Percentiles rank a stretch among this genome's conserved stretches.
Conservation (phyloP, 2,888 invertebrate species). For the Pheosia gnoma region DNA sequence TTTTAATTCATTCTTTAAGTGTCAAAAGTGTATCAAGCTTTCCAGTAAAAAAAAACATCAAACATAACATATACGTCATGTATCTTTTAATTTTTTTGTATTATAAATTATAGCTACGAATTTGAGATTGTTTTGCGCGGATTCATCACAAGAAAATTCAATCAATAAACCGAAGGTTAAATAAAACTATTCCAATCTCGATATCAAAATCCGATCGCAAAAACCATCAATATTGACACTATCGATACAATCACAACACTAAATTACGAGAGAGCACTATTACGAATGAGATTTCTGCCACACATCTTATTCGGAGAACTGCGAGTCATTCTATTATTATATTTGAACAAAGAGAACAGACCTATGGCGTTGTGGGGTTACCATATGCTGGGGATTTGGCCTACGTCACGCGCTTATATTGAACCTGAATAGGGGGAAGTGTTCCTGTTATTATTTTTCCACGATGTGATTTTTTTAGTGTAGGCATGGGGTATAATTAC, state of each 20-base stretch:
- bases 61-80: no score
- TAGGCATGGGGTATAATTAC: constrained; percentile 3
- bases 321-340: constrained; percentile 78
- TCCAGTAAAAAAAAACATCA: no score
- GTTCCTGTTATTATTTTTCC: constrained; percentile 25
- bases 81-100: no score
- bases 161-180: no score
- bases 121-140: no score
- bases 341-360: constrained; percentile 69
- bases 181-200: neutral
- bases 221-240: constrained; percentile 18
- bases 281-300: constrained; percentile 73
- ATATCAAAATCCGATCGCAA: constrained; percentile 7
- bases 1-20: no score
- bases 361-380: constrained; percentile 19
- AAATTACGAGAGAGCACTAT: constrained; percentile 53
- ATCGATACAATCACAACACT: constrained; percentile 45
- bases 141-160: no score
- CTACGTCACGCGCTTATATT: constrained; percentile 72
- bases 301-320: constrained; percentile 74
- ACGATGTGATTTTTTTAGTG: constrained; percentile 15
- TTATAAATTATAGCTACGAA: no score
- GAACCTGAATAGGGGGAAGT: constrained; percentile 49
- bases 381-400: constrained; percentile 70
- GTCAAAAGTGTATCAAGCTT: no score